Conservation (phyloP, 2,113 vertebrate genomes). For the Bubo blakistoni region DNA sequence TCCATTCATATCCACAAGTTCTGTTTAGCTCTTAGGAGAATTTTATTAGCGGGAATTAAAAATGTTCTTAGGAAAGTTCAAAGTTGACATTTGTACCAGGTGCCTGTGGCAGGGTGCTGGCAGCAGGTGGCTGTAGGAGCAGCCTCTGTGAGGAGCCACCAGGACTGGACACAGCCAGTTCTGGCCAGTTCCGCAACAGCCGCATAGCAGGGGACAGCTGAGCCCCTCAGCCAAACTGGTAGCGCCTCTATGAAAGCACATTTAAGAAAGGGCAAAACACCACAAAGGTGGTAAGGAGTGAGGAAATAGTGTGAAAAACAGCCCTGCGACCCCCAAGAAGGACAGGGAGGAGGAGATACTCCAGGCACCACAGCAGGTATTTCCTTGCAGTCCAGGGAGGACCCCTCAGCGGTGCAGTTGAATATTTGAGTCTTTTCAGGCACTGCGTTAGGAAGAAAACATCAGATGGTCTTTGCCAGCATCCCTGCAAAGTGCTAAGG, state of each 20-base stretch:
- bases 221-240: neutral
- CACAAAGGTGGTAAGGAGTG: neutral
- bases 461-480: neutral
- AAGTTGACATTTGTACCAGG: neutral
- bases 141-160: rapidly evolving
- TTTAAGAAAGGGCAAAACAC: neutral
- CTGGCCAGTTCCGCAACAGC: neutral
- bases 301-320: neutral
- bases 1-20: neutral
- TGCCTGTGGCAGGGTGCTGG: neutral
- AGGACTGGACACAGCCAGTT: rapidly evolving
- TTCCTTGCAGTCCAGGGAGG: neutral
- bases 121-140: neutral
- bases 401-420: no score
- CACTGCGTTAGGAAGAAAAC: neutral
- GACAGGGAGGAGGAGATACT: rapidly evolving
- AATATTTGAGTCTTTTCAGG: neutral
- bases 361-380: rapidly evolving
- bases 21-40: neutral
- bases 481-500: neutral
- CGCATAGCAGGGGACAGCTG: no score
- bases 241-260: rapidly evolving
- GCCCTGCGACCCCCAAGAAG: rapidly evolving
- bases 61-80: neutral
- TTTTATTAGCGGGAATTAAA: neutral